phyloP scores from a whole-genome alignment of 35 echinoderm and acorn worm species.

The Heliocidaris tuberculata region DNA sequence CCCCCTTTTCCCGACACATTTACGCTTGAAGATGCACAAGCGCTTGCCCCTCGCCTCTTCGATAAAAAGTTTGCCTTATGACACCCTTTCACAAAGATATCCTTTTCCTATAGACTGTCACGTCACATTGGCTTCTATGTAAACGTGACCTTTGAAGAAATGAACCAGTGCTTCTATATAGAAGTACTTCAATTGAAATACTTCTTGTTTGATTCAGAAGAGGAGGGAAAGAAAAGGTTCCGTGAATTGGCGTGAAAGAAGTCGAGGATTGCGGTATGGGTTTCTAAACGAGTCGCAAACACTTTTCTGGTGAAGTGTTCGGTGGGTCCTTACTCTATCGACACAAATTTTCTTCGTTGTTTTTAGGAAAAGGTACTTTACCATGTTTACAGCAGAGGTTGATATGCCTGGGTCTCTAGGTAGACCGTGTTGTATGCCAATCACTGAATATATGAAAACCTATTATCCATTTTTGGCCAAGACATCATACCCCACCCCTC shows the following conservation, averaged over 20 bases:
- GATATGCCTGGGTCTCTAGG: no score
- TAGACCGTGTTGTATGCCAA: no score
- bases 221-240: background rate
- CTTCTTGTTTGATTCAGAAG: background rate
- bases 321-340: no score
- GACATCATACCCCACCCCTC: no score
- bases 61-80: background rate
- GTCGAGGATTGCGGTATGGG: background rate
- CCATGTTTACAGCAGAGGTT: no score
- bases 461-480: no score
- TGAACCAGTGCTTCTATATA: background rate
- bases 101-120: background rate
- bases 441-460: no score
- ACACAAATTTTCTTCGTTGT: no score
- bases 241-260: background rate
- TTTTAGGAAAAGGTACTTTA: no score
- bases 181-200: background rate
- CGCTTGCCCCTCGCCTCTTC: background rate
- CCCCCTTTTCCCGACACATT: background rate
- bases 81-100: background rate
- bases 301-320: no score
- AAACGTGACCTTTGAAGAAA: background rate
- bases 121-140: conserved; percentile 1
- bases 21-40: background rate
- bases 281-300: background rate